Conservation (phyloP, 2,888 invertebrate genomes). For the Macropis europaea region DNA sequence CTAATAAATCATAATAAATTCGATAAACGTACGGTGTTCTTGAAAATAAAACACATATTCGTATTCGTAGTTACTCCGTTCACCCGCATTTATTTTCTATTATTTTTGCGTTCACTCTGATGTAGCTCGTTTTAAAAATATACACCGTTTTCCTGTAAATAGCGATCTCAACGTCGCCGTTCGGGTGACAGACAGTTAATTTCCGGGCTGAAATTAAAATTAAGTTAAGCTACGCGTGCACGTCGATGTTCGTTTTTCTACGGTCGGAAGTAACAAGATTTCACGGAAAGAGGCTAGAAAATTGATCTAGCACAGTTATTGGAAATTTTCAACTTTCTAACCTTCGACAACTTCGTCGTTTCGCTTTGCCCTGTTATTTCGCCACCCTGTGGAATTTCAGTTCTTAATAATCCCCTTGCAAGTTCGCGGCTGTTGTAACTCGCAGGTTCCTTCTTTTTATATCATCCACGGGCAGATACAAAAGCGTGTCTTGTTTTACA, state of each 20-base stretch:
- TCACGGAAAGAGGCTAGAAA: neutral
- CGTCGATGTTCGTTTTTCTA: neutral
- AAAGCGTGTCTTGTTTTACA: neutral
- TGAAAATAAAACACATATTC: too few relatives aligned
- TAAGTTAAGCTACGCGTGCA: neutral
- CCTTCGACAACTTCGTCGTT: neutral
- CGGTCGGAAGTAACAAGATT: neutral
- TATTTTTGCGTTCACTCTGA: too few relatives aligned
- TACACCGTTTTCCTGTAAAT: too few relatives aligned
- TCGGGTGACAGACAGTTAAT: too few relatives aligned
- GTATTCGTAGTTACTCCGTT: too few relatives aligned
- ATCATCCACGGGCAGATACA: neutral
- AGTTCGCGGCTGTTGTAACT: neutral
- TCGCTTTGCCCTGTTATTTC: neutral
- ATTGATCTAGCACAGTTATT: neutral
- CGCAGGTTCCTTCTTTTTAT: neutral
- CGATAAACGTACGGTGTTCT: too few relatives aligned
- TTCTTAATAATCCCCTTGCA: too few relatives aligned
- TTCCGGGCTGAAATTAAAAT: slow-evolving; percentile 6
- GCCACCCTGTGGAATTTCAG: neutral
- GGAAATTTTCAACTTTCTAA: neutral
- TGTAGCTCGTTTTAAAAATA: too few relatives aligned
- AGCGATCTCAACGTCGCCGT: too few relatives aligned
- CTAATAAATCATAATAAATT: too few relatives aligned
- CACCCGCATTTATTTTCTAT: too few relatives aligned